Base-by-base conservation (phyloP, 1,140 invertebrate species). In the Aphis craccivora region DNA sequence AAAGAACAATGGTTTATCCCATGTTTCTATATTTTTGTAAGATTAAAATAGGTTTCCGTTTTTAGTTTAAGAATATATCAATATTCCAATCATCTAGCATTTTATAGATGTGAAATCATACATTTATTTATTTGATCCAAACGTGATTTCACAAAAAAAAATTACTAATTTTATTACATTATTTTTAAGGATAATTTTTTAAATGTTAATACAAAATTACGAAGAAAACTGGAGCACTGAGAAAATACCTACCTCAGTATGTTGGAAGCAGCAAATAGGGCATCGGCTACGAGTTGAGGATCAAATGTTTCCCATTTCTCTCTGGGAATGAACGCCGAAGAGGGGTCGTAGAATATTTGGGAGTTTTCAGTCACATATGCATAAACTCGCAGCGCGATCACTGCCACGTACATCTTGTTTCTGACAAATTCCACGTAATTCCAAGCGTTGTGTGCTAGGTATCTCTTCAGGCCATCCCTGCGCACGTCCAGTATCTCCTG, bases 391-490 rank as follows among this genome's bases (percentile, higher is more conserved):
- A 99, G 95, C 48, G 97, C 95, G 20, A 97, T 96, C 20, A 98
- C 98, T 7, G 96, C 96, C 37, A 98, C 96, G 95, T 99, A 99
- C 0, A 99, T 95, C 4, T 96, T 96, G 95, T 99, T 99, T 86
- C 98, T 96, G 3, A 97, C 97, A 94, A 99, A 99, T 95, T 99
- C 99, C 94, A 99, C 98, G 95, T 98, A 98, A 95, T 99, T 99
- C 98, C 99, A 99, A 96, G 99, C 97, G 95, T 99, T 98, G 7
- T 97, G 96, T 20, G 37, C 55, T 23, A 99, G 96, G 95, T 99
- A 99, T 0, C 97, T 96, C 37, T 96, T 96, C 51, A 99, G 96
- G 40, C 98, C 98, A 94, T 98, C 97, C 1, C 97, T 96, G 95
- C 97, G 98, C 51, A 99, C 97, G 95, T 99, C 98, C 95, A 98